Evolutionary conservation across 2,888 invertebrate species (phyloP).

Genomic region (Serripes groenlandicus): DNA sequence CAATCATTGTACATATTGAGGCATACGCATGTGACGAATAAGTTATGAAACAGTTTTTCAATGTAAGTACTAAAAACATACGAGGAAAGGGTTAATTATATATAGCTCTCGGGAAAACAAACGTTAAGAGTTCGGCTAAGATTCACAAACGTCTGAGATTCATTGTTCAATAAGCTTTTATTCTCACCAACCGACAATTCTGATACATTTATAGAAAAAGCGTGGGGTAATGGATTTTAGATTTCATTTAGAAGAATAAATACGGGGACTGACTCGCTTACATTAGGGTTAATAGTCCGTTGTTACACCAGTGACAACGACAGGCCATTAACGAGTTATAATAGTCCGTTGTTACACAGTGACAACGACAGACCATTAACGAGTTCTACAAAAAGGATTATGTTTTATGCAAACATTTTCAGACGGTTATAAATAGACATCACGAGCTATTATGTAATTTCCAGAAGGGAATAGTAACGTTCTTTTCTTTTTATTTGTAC

Average conservation of each 20-base stretch:
- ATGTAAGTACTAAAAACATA: too few relatives aligned
- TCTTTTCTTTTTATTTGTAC: too few relatives aligned
- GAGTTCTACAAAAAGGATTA: neutral
- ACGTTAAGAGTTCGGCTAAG: too few relatives aligned
- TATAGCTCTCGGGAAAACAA: too few relatives aligned
- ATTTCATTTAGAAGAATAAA: neutral
- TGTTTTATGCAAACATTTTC: neutral
- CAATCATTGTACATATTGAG: too few relatives aligned
- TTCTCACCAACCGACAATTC: neutral
- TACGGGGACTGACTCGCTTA: neutral
- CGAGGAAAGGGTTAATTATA: too few relatives aligned
- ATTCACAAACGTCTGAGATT: too few relatives aligned
- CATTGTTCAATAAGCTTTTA: too few relatives aligned
- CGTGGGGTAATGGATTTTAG: neutral
- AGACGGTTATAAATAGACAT: neutral
- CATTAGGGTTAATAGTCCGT: neutral
- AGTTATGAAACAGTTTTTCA: too few relatives aligned
- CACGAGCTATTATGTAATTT: neutral
- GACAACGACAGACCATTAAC: neutral
- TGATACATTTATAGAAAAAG: neutral
- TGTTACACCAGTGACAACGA: neutral
- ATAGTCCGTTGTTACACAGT: neutral
- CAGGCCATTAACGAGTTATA: neutral
- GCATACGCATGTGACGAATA: too few relatives aligned
- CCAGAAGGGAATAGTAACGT: too few relatives aligned